Base-by-base conservation (phyloP, 2,888 invertebrate species). In the Cheiracanthium punctorium region DNA sequence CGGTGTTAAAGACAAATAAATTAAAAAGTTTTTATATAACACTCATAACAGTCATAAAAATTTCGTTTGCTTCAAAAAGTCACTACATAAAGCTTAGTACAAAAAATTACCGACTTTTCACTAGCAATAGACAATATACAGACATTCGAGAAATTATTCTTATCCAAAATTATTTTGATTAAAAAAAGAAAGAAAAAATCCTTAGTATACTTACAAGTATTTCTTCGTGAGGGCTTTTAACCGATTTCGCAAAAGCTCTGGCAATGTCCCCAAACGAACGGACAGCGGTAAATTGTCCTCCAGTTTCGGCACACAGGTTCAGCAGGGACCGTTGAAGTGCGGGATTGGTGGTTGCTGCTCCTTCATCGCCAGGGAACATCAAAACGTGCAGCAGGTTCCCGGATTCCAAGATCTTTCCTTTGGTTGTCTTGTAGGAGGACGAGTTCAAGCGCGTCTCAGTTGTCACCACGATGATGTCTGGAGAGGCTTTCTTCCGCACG, bases 381-480 rank as follows among this genome's bases (percentile, higher is more conserved):
- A 84, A n/a, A 8, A 65, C 77, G 17, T 64, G 48, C 8, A 77
- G 67, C 2, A 29, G 65, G 1, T 43, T 65, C 73, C 73, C 73
- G 29, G 72, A 37, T 20, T 32, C n/a, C 17, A n/a, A 24, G 0
- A 84, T 1, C 0, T 20, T 33, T 12, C n/a, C 5, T 10, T 37
- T 28, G 12, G 77, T 33, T 0, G n/a, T 17, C 24, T 52, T 29
- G 14, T 73, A 52, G 17, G 30, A 72, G 0, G 64, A 8, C 0
- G 17, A 20, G 10, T 72, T 30, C 0, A 84, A 8, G 20, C 48
- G 8, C 17, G 41, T 29, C 12, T 48, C 32, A 1, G 82, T 52
- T 2, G 82, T 77, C 10, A 84, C 67, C 0, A 84, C 14, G 8
- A 84, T 72, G 30, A 77, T 65, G 7, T 10, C 30, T 4, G 71